Evolutionary conservation across 2,113 vertebrate species (phyloP), one percentile per base, ranked within the genome.

Genomic region (Tyto alba): DNA sequence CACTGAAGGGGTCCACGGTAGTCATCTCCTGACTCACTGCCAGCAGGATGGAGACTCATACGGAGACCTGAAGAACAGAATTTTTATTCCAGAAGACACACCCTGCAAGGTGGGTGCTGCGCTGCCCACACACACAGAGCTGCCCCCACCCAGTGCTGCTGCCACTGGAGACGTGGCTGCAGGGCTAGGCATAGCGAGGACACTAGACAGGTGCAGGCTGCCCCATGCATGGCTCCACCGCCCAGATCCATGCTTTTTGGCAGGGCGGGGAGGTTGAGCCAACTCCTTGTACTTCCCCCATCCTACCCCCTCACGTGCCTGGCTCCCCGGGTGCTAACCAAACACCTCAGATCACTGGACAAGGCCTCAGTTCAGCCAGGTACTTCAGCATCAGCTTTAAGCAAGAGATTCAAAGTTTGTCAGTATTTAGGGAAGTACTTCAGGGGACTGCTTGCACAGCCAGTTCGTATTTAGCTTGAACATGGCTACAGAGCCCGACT

Each of bases 21-120:
- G 85, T 95, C 79, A 95, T 91, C 71, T 80, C 63, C 53, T 86
- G 78, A 89, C 53, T 89, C 41, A 13, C 74, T 93, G 83, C 89
- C 85, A 93, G 82, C 38, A 82, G 87, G 41, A 89, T 73, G 67
- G 57, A 95, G 89, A 40, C 40, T 84, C 30, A 47, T 13, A 34
- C 0, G 1, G 47, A 64, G 60, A 76, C n/a, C 10, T 53, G 55
- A 64, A 78, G 80, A 71, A 52, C 6, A 25, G 53, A 57, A 72
- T 74, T 62, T 93, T 60, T 48, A 32, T 64, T 73, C 25, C 67
- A 87, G 20, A 45, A 82, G 32, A 60, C 0, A 4, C 16, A 22
- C 34, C 11, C n/a, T 3, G 4, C 3, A 4, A 43, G 43, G 43
- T 0, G 2, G 15, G 30, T 38, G 52, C 38, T 27, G 26, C 1